phyloP scores from a whole-genome alignment of 1,140 invertebrate species.

The Drosophila ohnishii region DNA sequence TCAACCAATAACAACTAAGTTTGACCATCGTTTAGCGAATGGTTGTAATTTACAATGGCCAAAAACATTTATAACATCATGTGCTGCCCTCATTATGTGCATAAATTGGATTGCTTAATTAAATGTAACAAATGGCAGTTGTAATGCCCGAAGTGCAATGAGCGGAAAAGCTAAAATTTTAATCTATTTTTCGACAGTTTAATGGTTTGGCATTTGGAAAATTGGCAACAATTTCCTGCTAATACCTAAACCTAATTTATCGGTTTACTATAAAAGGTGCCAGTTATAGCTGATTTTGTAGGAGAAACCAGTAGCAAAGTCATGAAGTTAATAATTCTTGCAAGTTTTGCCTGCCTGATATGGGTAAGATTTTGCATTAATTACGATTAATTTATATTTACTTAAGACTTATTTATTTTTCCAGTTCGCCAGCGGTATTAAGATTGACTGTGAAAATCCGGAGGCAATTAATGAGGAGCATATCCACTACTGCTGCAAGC shows the following conservation, averaged over 20 bases:
- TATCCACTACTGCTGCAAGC: conserved; percentile 72
- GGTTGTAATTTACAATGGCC: neutral
- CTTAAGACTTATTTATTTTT: neutral
- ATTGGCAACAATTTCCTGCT: conserved; percentile 29
- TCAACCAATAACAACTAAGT: neutral
- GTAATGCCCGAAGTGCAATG: conserved; percentile 33
- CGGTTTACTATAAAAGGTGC: conserved; percentile 33
- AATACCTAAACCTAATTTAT: neutral
- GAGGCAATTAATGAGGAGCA: conserved; percentile 58
- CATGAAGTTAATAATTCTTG: conserved; percentile 29
- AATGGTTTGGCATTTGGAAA: conserved; percentile 20
- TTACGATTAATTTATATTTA: neutral
- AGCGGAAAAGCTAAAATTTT: conserved; percentile 11
- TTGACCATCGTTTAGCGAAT: conserved; percentile 43
- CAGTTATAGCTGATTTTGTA: neutral
- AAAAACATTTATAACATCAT: conserved; percentile 49
- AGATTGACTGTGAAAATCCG: conserved; percentile 63
- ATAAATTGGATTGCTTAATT: conserved; percentile 52
- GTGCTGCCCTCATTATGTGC: neutral
- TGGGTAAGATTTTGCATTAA: conserved; percentile 39
- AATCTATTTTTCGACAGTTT: conserved; percentile 3
- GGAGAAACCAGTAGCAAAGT: neutral
- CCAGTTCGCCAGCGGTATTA: conserved; percentile 24
- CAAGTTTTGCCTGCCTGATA: conserved; percentile 27
- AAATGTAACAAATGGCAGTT: conserved; percentile 46